Evolutionary conservation across 2,113 vertebrate genomes (phyloP).

Genomic region (Paramisgurnus dabryanus): DNA sequence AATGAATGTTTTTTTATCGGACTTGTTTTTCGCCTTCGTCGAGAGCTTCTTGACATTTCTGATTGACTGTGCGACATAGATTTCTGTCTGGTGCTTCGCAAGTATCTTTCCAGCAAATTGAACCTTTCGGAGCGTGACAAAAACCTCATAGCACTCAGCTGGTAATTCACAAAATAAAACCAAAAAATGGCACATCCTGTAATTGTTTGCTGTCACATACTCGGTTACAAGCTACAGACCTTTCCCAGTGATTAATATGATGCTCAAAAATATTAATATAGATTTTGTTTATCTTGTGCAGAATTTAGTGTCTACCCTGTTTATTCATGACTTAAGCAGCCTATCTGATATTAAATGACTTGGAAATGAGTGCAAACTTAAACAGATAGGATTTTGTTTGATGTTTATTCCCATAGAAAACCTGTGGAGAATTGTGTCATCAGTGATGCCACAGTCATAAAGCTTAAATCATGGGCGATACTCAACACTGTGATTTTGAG

Average conservation of each 20-base stretch:
- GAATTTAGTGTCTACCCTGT: background rate
- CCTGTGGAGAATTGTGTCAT: constrained; percentile 30
- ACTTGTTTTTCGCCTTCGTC: constrained; percentile 34
- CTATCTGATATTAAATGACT: constrained; percentile 2
- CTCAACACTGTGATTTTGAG: constrained; percentile 7
- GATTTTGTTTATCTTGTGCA: background rate
- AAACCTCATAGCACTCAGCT: constrained; percentile 22
- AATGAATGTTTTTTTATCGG: constrained; percentile 35
- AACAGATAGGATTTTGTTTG: constrained; percentile 24
- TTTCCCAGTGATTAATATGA: constrained; percentile 4
- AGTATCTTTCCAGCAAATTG: constrained; percentile 47
- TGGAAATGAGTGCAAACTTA: constrained; percentile 6
- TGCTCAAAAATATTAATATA: background rate
- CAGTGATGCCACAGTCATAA: background rate
- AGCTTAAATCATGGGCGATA: constrained; percentile 33
- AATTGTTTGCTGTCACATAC: background rate
- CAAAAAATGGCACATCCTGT: background rate
- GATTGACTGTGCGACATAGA: constrained; percentile 35
- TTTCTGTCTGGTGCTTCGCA: constrained; percentile 38
- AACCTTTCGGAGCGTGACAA: constrained; percentile 41
- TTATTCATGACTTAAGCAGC: background rate
- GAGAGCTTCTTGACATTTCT: constrained; percentile 38
- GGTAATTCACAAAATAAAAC: background rate
- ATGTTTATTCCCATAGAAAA: constrained; percentile 35
- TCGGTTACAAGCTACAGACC: background rate